A percentile compares a stretch with the other conserved stretches of the same genome.
Evolutionary conservation across 2,113 vertebrate species (phyloP).

Genomic region (Boulengeromyrus knoepffleri): DNA sequence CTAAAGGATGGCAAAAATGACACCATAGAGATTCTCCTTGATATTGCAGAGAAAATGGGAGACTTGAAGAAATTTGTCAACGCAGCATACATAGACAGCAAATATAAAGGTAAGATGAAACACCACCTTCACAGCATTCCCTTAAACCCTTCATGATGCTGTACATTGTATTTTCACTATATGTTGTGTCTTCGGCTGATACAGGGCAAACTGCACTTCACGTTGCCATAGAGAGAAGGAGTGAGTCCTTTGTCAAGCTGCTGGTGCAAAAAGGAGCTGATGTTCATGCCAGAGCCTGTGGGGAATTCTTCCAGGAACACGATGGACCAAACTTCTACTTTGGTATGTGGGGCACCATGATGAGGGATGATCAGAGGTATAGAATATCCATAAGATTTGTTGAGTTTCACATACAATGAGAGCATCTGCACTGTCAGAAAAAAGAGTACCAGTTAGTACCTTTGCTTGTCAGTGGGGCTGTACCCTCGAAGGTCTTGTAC

Average conservation of each 20-base stretch:
- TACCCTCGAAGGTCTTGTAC: too few species aligned
- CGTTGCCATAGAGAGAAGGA: conserved; percentile 89
- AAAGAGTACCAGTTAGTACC: too few species aligned
- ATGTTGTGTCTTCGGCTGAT: background rate
- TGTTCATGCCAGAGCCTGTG: conserved; percentile 80
- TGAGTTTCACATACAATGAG: too few species aligned
- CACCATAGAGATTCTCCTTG: conserved; percentile 71
- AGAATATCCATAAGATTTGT: too few species aligned
- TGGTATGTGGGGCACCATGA: conserved; percentile 60
- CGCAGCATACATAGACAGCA: conserved; percentile 72
- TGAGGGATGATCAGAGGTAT: background rate
- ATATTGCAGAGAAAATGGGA: conserved; percentile 72
- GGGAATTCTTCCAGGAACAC: conserved; percentile 84
- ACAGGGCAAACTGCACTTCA: conserved; percentile 90
- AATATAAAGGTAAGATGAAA: conserved; percentile 78
- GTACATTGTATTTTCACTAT: background rate
- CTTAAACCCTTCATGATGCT: background rate
- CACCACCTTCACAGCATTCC: too few species aligned
- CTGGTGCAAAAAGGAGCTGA: conserved; percentile 81
- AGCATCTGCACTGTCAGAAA: background rate
- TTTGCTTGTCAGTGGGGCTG: too few species aligned
- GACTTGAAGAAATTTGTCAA: conserved; percentile 79
- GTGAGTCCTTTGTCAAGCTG: conserved; percentile 69
- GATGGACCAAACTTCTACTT: conserved; percentile 85
- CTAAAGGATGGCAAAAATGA: conserved; percentile 71